Evolutionary conservation across 2,797 vertebrate species (phyloP), one percentile per base, ranked within the genome.

Genomic region (Melanotaenia pygmaea): DNA sequence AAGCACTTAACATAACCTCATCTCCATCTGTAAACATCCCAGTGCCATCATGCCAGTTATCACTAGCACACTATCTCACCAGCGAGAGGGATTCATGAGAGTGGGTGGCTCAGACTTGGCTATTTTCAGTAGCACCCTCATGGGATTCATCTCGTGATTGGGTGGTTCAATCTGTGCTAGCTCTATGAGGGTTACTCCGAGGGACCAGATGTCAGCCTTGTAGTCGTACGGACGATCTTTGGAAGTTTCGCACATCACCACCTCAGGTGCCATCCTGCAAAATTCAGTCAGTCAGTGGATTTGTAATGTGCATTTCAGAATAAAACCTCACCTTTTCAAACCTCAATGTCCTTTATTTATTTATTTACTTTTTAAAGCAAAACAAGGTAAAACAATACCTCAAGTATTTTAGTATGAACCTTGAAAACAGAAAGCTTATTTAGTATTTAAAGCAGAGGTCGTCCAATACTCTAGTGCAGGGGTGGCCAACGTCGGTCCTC

Each of bases 161-260:
- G 98, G 98, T 4, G 98, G 98, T 93, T 99, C 98, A 85, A 99
- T 94, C 81, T 99, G 96, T 70, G 98, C 98, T 96, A 99, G 94
- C 95, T 99, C 98, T 82, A 99, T 99, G 87, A 99, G 95, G 71
- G 98, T 99, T 62, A 99, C 94, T 53, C 98, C 98, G 32, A 99
- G 94, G 79, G 98, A 99, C 98, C 98, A 99, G 89, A 99, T 96
- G 83, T 99, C 98, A 0, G 98, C 98, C 93, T 99, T 99, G 92
- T 96, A 98, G 93, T 99, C 98, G 0, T 99, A 99, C 0, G 98
- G 98, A 50, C 96, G 97, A 92, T 99, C 98, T 87, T 99, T 99
- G 47, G 97, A 99, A 0, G 98, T 99, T 93, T 99, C 98, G 5
- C 98, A 99, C 98, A 99, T 99, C 34, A 99, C 98, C 82, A 99